Evolutionary conservation across 2,888 invertebrate genomes (phyloP), one percentile per base, ranked within the genome.

Genomic region (Amblyjoppa proteus): DNA sequence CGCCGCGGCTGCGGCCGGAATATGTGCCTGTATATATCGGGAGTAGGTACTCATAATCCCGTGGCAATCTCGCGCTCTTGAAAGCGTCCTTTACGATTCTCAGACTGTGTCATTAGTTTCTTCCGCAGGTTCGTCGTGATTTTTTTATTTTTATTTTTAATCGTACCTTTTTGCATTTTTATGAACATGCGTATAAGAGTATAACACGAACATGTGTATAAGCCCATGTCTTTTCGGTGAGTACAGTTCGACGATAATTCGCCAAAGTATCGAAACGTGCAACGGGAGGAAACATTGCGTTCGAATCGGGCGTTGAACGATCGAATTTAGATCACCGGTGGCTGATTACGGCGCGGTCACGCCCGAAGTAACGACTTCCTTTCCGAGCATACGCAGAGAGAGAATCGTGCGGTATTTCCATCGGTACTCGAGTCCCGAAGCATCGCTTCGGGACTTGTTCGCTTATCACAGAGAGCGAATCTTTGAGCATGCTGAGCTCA

Each of bases 391-490:
- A 11, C 51, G 53, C 56, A 9, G 38, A 38, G 64, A 73, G 68
- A 69, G 73, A 79, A 56, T 74, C 70, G 51, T 56, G 71, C 66
- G 41, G 41, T 84, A 85, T 88, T 87, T 85, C 78, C 81, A 41
- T 73, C 76, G n/a, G 34, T 20, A 56, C 86, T 81, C 88, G 89
- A 88, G 88, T 87, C 58, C 41, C 78, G 81, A 87, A 88, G 84
- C 83, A 85, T 88, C 86, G 84, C 83, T 73, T 38, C 25, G 11
- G 53, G 28, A 61, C 51, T 25, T 66, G 38, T 28, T 73, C 51
- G 28, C 76, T 84, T 66, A 41, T 77, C 71, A 84, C 41, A 56
- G 4, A 38, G 38, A 3, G 34, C 61, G 38, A 69, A 78, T 69
- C 68, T 78, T 74, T 38, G 58, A 38, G 73, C 76, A 41, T 34